A percentile compares a stretch with the other conserved stretches of the same genome.
Conservation (phyloP, 2,888 invertebrate genomes). For the Eubasilissa splendida region DNA sequence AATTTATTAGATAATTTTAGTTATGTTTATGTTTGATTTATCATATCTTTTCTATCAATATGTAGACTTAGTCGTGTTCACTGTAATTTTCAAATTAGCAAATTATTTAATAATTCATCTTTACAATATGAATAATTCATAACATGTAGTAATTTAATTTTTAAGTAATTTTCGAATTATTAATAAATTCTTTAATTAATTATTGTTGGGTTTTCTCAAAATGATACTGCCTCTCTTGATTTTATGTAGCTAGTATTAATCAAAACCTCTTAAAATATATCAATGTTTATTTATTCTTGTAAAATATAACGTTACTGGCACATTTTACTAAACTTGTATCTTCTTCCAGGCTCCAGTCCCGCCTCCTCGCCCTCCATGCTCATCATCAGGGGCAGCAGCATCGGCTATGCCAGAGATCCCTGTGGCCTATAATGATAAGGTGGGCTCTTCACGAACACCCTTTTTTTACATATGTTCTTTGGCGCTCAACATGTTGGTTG, state of each 20-base stretch:
- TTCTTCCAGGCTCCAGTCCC: constrained; percentile 79
- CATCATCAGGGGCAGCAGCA: constrained; percentile 64
- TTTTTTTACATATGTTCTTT: too few relatives aligned
- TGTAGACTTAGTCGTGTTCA: too few relatives aligned
- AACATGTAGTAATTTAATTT: too few relatives aligned
- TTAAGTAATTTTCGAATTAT: too few relatives aligned
- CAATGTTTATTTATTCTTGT: constrained; percentile 1
- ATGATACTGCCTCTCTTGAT: background rate
- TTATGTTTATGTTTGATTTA: too few relatives aligned
- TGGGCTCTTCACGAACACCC: constrained; percentile 59
- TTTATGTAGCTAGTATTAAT: background rate
- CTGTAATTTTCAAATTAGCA: too few relatives aligned
- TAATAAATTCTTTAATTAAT: too few relatives aligned
- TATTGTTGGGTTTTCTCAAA: too few relatives aligned
- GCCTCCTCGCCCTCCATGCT: constrained; percentile 79
- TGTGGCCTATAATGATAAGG: constrained; percentile 94
- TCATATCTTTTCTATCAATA: too few relatives aligned
- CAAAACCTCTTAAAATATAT: background rate
- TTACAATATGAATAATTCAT: background rate
- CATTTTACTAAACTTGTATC: background rate
- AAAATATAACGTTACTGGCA: background rate
- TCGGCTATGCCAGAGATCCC: constrained; percentile 80
- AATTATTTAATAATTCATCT: background rate
- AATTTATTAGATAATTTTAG: too few relatives aligned
- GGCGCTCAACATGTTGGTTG: too few relatives aligned